Base-by-base conservation (phyloP, 1,140 invertebrate species). In the Formica exsecta region DNA sequence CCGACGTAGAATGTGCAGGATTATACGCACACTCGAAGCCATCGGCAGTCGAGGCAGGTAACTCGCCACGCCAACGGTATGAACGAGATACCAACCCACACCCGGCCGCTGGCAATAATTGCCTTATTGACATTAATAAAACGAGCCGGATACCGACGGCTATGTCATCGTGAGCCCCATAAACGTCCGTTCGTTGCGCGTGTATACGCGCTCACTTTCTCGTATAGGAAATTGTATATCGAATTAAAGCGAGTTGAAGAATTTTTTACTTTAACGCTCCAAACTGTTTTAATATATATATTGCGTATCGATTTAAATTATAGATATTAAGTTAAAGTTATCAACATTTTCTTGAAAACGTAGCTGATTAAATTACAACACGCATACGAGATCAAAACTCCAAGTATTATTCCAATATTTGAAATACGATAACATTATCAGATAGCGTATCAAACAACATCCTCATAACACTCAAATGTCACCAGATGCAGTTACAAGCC, bases 71-170 rank as follows among this genome's bases (percentile, higher is more conserved):
- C 19, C 85, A 70, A 77, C 75, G 87, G 90, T 89, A 88, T 85
- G 90, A 91, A 89, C 87, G 90, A 93, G 91, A 93, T 92, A 87
- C 90, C 90, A 91, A 87, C 85, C 87, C 88, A 66, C 90, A 62
- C 86, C 22, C 89, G 75, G 91, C 92, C 90, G 76, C 86, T 85
- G 86, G 66, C 91, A 83, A 93, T 94, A 94, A 94, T 94, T 94
- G 93, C 89, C 92, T 93, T 94, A 94, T 95, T 94, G 93, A 93
- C 93, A 93, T 95, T 94, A 94, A 94, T 94, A 94, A 94, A 94
- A 94, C 88, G 91, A 91, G 88, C 86, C 64, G 86, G 87, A 91
- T 89, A 86, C 89, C 85, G 77, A 75, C 65, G 68, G 64, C 86
- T 89, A 88, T 88, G 89, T 89, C 81, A 89, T 83, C 86, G 85